Evolutionary conservation across 2,113 vertebrate species (phyloP), one percentile per base, ranked within the genome.

Genomic region (Perccottus glenii): DNA sequence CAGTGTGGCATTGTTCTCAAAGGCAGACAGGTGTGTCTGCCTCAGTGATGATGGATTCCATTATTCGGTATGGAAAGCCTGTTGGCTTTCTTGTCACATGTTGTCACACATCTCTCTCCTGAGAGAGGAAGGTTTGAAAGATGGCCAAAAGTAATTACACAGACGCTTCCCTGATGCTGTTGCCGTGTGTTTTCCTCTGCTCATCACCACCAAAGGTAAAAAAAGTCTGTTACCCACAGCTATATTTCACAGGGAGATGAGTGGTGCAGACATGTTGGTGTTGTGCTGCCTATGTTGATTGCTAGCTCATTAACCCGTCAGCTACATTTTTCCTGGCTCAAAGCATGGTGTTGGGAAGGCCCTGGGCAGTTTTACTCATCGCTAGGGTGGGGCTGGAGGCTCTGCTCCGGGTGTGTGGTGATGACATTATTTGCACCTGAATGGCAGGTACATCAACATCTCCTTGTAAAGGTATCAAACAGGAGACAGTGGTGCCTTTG

Each of bases 61-160:
- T 90, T 92, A 90, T 92, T 93, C 86, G 90, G 89, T 85, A 89
- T 90, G 90, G 89, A 88, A 90, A 91, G 89, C 88, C 83, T 92
- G 91, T 93, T 93, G 91, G 91, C 89, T 92, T 91, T 92, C 90
- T 92, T 92, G 91, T 93, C 92, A 93, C 85, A 92, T 91, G 90
- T 92, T 91, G 92, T 92, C 92, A 92, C 91, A 92, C 92, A 91
- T 92, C 90, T 92, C 87, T 92, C 89, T 92, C 87, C 85, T 50
- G 86, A 88, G 92, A 92, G 88, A 87, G 87, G 83, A 81, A 66
- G 83, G 85, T 90, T 91, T 93, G 91, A 93, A 91, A 92, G 91
- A 93, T 92, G 91, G 91, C 91, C 92, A 92, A 89, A 90, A 92
- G 91, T 93, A 92, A 93, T 93, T 92, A 92, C 88, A 90, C 87